phyloP scores from a whole-genome alignment of 2,113 vertebrate species.

The Onychostoma macrolepis region DNA sequence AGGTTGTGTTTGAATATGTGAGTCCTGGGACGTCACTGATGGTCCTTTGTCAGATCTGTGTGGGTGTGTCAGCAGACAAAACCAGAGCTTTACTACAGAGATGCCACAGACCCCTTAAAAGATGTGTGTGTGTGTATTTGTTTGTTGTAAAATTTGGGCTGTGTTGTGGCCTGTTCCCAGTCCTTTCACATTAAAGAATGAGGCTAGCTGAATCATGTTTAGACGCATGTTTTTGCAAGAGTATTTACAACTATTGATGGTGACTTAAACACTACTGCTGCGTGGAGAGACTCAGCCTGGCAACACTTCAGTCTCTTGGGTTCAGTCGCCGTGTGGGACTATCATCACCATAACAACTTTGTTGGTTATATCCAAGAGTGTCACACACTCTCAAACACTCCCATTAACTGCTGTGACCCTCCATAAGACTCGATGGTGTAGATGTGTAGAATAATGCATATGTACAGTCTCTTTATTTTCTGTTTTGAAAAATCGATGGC shows the following conservation, averaged over 20 bases:
- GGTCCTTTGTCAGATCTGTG: slow-evolving; percentile 50
- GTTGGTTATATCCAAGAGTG: slow-evolving; percentile 48
- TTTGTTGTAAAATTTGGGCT: slow-evolving; percentile 23
- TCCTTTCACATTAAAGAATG: not conserved
- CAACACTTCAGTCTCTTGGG: slow-evolving; percentile 67
- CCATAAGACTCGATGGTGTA: not conserved
- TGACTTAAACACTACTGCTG: slow-evolving; percentile 7
- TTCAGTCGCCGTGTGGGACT: slow-evolving; percentile 71
- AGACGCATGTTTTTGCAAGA: not conserved
- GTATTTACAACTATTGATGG: not conserved
- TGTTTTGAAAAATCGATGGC: not conserved
- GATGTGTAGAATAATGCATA: not conserved
- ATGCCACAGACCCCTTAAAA: slow-evolving; percentile 22
- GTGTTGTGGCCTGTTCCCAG: slow-evolving; percentile 25
- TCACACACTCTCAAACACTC: not conserved
- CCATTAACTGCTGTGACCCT: not conserved
- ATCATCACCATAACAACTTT: slow-evolving; percentile 78
- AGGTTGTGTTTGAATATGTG: slow-evolving; percentile 36
- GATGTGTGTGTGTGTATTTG: slow-evolving; percentile 27
- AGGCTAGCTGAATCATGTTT: slow-evolving; percentile 22
- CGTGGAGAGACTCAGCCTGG: slow-evolving; percentile 68
- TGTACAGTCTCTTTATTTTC: not conserved
- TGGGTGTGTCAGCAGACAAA: slow-evolving; percentile 49
- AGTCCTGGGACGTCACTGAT: slow-evolving; percentile 30
- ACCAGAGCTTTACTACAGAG: slow-evolving; percentile 25